Evolutionary conservation across 2,113 vertebrate species (phyloP), one percentile per base, ranked within the genome.

Genomic region (Panthera leo): DNA sequence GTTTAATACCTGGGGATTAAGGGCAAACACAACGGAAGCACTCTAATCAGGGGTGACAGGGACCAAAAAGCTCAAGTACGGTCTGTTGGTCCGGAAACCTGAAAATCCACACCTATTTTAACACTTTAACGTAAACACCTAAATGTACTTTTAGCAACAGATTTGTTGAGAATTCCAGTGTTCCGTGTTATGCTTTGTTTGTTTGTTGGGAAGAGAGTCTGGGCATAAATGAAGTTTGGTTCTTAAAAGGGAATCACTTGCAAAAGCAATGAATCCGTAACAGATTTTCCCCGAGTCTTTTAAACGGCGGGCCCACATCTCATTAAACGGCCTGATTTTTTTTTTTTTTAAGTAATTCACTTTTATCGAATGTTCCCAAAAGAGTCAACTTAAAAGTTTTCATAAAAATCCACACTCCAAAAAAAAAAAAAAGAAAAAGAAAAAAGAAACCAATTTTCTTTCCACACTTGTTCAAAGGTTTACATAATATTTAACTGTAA

Each of bases 401-500:
- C 94, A 94, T 4, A 83, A 61, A 92, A 97, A 95, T 82, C 71
- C 71, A 89, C 31, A 84, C 31, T 89, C 83, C 42, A 7, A 78
- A 78, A 18, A 53, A 18, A 29, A 45, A 48, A 45, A 76, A 42
- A 19, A 2, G 39, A 39, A 39, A 36, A 39, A 39, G 25, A 23
- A 73, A 75, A 75, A 75, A 75, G 68, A 94, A 98, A 95, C 85
- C 82, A 71, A 95, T 31, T 86, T 31, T 83, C 86, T 93, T 91
- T 97, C 78, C 95, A 96, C 84, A 94, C 53, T 97, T 65, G 3
- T 78, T 96, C 91, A 94, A 95, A 97, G 90, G 97, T 96, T 98
- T 96, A 98, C 82, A 75, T 93, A 97, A 97, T 96, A 97, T 94
- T 97, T 97, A 97, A 97, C 95, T 84, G 82, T 94, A 97, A 97